phyloP scores from a whole-genome alignment of 2,113 vertebrate species.

The Chascanopsetta lugubris region DNA sequence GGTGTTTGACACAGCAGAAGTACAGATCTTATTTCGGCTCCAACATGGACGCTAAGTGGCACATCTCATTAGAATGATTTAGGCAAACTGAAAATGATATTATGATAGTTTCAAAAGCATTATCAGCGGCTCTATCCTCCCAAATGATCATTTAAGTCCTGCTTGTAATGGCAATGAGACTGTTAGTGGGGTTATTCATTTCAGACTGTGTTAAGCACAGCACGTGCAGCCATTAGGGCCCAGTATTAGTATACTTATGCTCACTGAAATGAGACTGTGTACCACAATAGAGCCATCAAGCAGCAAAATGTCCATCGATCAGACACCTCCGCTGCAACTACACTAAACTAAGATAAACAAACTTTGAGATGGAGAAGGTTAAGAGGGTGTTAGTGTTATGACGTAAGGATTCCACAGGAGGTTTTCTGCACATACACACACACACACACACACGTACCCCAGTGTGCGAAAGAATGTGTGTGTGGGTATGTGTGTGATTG shows the following conservation, averaged over 20 bases:
- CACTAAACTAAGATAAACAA: constrained; percentile 21
- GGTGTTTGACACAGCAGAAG: constrained; percentile 34
- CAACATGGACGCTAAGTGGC: constrained; percentile 58
- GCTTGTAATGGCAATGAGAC: constrained; percentile 72
- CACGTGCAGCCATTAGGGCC: constrained; percentile 73
- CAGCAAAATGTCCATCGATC: constrained; percentile 51
- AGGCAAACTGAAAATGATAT: constrained; percentile 69
- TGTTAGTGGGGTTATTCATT: constrained; percentile 77
- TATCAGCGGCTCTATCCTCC: constrained; percentile 68
- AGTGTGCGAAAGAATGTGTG: not conserved
- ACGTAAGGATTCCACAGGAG: constrained; percentile 19
- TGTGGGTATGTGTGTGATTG: constrained; percentile 12
- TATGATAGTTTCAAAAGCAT: constrained; percentile 61
- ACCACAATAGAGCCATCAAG: constrained; percentile 61
- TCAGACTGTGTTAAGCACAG: constrained; percentile 82
- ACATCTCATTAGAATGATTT: constrained; percentile 76
- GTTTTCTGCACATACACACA: constrained; percentile 12
- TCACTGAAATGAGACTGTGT: constrained; percentile 68
- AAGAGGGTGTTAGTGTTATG: not conserved
- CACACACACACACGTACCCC: not conserved
- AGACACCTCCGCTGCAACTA: constrained; percentile 29
- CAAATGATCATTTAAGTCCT: constrained; percentile 74
- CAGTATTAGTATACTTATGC: constrained; percentile 52
- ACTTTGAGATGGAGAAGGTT: constrained; percentile 47
- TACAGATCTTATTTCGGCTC: constrained; percentile 41